A percentile compares a stretch with the other conserved stretches of the same genome.
Evolutionary conservation across 1,140 invertebrate genomes (phyloP).

Genomic region (Galendromus occidentalis): DNA sequence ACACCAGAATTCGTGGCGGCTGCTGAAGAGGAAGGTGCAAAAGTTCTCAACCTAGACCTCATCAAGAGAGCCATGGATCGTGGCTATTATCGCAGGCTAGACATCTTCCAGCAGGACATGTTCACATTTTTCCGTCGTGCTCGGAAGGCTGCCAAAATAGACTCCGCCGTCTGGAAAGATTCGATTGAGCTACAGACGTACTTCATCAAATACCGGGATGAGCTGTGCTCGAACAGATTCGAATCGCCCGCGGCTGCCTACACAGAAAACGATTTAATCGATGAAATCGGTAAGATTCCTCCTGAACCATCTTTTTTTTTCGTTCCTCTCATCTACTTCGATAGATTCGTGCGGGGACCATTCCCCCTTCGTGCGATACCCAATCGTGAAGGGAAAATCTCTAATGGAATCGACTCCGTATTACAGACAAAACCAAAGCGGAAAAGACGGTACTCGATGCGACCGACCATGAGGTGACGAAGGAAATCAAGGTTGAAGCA

Average conservation of each 20-base stretch:
- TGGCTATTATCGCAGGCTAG: slow-evolving; percentile 71
- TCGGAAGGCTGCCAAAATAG: slow-evolving; percentile 57
- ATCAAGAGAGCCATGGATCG: slow-evolving; percentile 37
- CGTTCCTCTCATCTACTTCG: too few species aligned
- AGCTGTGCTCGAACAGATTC: slow-evolving; percentile 52
- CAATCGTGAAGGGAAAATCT: too few species aligned
- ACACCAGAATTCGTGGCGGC: slow-evolving; percentile 38
- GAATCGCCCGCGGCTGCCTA: slow-evolving; percentile 67
- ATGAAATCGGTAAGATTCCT: slow-evolving; percentile 6
- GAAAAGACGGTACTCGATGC: slow-evolving; percentile 19
- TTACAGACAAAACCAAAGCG: slow-evolving; percentile 18
- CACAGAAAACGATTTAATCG: slow-evolving; percentile 42
- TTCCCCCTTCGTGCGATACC: too few species aligned
- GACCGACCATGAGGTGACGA: slow-evolving; percentile 16
- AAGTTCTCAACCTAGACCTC: slow-evolving; percentile 31
- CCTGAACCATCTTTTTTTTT: too few species aligned
- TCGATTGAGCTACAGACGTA: slow-evolving; percentile 77
- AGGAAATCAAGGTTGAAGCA: slow-evolving; percentile 25
- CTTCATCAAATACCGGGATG: slow-evolving; percentile 51
- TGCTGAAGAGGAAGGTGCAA: slow-evolving; percentile 11
- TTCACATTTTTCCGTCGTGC: slow-evolving; percentile 81
- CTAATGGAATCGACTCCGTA: too few species aligned
- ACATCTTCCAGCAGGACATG: slow-evolving; percentile 88
- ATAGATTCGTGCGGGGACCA: too few species aligned
- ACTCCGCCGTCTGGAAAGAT: slow-evolving; percentile 79